A percentile compares a stretch with the other conserved stretches of the same genome.
phyloP scores from a whole-genome alignment of 2,797 vertebrate genomes.

The Ispidina picta region DNA sequence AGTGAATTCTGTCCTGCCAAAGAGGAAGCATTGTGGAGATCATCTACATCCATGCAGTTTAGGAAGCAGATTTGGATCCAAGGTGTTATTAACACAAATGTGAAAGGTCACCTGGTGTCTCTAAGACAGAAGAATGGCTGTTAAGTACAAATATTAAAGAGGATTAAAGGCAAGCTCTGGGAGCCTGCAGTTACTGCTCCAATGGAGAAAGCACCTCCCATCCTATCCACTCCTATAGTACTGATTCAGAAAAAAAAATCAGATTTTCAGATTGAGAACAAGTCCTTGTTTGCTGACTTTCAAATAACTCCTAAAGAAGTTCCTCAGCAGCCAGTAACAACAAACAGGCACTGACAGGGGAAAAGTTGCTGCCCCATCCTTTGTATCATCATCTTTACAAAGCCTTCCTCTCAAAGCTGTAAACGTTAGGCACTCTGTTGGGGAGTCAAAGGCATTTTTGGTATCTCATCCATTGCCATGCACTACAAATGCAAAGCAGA shows the following conservation, averaged over 20 bases:
- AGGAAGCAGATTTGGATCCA: not conserved
- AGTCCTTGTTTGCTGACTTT: not conserved
- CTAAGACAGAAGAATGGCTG: not conserved
- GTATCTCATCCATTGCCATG: not conserved
- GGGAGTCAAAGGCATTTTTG: not conserved
- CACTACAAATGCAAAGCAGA: not conserved
- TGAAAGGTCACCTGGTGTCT: not conserved
- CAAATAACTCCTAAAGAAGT: not conserved
- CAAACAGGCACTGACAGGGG: not conserved
- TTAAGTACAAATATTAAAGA: not conserved
- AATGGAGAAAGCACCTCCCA: not conserved
- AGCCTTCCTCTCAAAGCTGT: not conserved
- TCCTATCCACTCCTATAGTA: not conserved
- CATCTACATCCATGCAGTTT: rapidly evolving
- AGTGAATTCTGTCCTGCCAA: not conserved
- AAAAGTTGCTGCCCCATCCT: not conserved
- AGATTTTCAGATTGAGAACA: not conserved
- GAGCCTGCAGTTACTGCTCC: not conserved
- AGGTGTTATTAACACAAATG: not conserved
- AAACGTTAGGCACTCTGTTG: not conserved
- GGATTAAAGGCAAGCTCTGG: not conserved
- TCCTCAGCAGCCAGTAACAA: not conserved
- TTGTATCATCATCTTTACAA: not conserved
- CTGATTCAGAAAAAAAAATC: not conserved
- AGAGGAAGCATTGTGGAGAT: not conserved